These are phyloP conservation scores for Motacilla tschutschensis DNA, from an alignment of 2,113 vertebrate genomes.

Conservation along the genomic window DNA sequence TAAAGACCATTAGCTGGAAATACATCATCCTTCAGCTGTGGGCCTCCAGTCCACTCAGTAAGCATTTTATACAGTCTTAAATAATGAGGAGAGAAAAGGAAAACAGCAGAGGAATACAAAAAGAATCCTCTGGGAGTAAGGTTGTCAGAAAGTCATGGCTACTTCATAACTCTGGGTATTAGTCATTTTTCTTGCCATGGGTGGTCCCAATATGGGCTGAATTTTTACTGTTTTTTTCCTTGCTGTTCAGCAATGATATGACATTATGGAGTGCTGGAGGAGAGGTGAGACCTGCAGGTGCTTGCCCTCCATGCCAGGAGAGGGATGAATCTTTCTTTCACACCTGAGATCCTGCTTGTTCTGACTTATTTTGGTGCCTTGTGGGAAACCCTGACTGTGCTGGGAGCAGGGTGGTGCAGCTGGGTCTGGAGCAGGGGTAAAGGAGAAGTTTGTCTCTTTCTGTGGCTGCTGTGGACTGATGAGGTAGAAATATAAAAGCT, in stretches of 20 bases:
- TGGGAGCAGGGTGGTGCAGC: not conserved
- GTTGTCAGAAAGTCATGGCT: conserved; percentile 52
- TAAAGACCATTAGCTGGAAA: conserved; percentile 47
- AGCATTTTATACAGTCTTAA: conserved; percentile 57
- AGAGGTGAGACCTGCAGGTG: not conserved
- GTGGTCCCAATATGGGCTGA: conserved; percentile 23
- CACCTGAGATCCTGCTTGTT: not conserved
- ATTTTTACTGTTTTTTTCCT: conserved; percentile 14
- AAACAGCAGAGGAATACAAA: conserved; percentile 48
- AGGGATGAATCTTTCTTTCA: not conserved
- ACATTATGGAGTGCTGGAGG: not conserved
- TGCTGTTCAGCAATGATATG: not conserved
- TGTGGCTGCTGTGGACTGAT: not conserved
- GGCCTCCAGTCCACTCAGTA: conserved; percentile 46
- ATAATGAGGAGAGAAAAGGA: conserved; percentile 45
- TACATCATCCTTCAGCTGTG: conserved; percentile 53
- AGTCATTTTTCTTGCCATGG: conserved; percentile 53
- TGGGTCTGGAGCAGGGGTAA: not conserved
- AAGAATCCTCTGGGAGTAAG: conserved; percentile 24
- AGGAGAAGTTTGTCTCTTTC: not conserved
- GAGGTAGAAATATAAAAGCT: not conserved
- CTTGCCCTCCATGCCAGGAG: fast-evolving
- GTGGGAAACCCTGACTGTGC: not conserved
- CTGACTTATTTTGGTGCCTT: not conserved
- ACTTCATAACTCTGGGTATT: conserved; percentile 48